Conservation (phyloP, 1,140 invertebrate genomes). For the Conus ventricosus region DNA sequence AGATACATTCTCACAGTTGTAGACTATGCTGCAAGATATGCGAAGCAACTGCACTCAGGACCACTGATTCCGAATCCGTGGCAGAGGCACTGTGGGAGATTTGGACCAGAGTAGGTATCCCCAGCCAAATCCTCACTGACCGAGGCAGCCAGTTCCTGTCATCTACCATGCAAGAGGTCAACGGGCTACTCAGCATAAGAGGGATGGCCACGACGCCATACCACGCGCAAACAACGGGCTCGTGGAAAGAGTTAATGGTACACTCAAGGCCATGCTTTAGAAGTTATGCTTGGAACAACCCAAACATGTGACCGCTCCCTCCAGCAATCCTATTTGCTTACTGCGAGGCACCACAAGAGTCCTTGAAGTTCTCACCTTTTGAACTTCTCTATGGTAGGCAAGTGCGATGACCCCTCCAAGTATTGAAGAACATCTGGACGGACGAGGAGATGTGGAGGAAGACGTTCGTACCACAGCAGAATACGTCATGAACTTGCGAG, state of each 20-base stretch:
- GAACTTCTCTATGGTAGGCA: not conserved
- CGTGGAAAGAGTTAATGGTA: slow-evolving; percentile 59
- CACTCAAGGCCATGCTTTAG: slow-evolving; percentile 57
- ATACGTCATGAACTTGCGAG: slow-evolving; percentile 38
- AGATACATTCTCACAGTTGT: slow-evolving; percentile 48
- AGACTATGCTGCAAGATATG: slow-evolving; percentile 54
- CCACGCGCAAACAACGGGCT: slow-evolving; percentile 57
- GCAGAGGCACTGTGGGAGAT: slow-evolving; percentile 53
- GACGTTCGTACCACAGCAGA: slow-evolving; percentile 35
- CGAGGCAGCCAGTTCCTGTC: slow-evolving; percentile 52
- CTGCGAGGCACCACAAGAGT: slow-evolving; percentile 36
- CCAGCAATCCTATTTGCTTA: slow-evolving; percentile 35
- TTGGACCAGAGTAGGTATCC: slow-evolving; percentile 72
- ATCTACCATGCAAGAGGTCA: slow-evolving; percentile 36
- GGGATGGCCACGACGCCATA: slow-evolving; percentile 46
- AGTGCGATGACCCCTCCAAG: slow-evolving; percentile 29
- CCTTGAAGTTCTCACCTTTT: slow-evolving; percentile 35
- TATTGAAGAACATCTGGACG: slow-evolving; percentile 57
- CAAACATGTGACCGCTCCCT: slow-evolving; percentile 61
- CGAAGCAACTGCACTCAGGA: slow-evolving; percentile 49
- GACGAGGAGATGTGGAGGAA: slow-evolving; percentile 29
- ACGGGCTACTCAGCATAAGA: slow-evolving; percentile 38
- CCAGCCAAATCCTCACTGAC: slow-evolving; percentile 59
- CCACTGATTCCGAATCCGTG: slow-evolving; percentile 43
- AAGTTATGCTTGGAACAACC: not conserved